Base-by-base conservation (phyloP, 2,113 vertebrate genomes). In the Poecile atricapillus region DNA sequence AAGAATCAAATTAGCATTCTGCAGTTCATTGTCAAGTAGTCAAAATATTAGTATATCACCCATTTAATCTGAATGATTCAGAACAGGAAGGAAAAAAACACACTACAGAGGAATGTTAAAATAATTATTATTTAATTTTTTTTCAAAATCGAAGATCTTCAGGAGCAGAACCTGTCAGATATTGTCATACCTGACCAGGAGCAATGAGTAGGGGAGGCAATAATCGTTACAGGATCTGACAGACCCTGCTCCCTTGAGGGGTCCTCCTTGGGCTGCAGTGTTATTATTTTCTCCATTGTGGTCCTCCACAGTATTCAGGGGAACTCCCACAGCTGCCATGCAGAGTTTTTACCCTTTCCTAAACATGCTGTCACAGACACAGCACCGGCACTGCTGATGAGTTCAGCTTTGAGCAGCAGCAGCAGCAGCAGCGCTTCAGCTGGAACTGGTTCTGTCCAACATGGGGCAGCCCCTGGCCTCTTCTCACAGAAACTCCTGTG, bases 1-100 rank as follows among this genome's bases (percentile, higher is more conserved):
- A 94, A 87, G 71, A 87, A 94, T 86, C 67, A 91, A 59, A 91
- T 94, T 90, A 80, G 73, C 62, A 80, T 55, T 62, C 41, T 80
- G 55, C 24, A 77, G 30, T 86, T 95, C 71, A 39, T 75, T 86
- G 44, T 71, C 46, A 87, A 89, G 56, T 70, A 92, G 55, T 94
- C 77, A 93, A 87, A 96, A 90, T 89, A 85, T 80, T 90, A 63
- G 47, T 56, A 78, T 67, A 75, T 80, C 67, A 33, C 37, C 20
- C 27, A 70, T 90, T 95, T 89, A 56, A 50, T 89, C 55, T 28
- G 9, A 83, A 49, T 41, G 11, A 69, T 67, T 90, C 62, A 58
- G 80, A 89, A 79, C 5, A 80, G 24, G n/a, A 56, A 78, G 59
- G 18, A 73, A 70, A 85, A 78, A 82, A 73, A 1, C 5, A 74